Evolutionary conservation across 2,113 vertebrate genomes (phyloP).

Genomic region (Neotoma lepida): DNA sequence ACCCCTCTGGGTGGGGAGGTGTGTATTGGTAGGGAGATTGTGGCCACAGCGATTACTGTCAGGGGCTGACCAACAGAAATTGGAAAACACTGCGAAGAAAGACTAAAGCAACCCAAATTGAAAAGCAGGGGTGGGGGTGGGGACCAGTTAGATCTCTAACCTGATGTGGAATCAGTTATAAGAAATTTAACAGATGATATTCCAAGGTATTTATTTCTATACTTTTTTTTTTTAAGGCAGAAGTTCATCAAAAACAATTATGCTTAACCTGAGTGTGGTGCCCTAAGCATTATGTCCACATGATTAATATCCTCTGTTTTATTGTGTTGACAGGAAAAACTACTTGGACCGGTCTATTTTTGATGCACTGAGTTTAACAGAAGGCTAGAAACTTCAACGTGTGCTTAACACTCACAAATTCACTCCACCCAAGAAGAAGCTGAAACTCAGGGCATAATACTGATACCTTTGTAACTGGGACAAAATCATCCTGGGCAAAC

Average conservation of each 20-base stretch:
- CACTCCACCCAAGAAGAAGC: slow-evolving; percentile 43
- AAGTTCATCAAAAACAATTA: slow-evolving; percentile 29
- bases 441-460: neutral
- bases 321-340: slow-evolving; percentile 57
- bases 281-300: slow-evolving; percentile 55
- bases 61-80: neutral
- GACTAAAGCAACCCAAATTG: neutral
- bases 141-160: neutral
- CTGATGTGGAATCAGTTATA: neutral
- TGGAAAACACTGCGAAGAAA: neutral
- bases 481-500: slow-evolving; percentile 68
- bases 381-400: slow-evolving; percentile 63
- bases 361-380: slow-evolving; percentile 58
- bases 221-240: slow-evolving; percentile 22
- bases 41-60: accelerated
- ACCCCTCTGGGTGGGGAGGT: accelerated
- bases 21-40: no score
- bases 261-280: neutral
- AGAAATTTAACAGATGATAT: neutral
- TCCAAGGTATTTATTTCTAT: neutral
- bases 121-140: neutral
- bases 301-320: slow-evolving; percentile 53
- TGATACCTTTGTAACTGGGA: slow-evolving; percentile 59
- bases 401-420: slow-evolving; percentile 64
- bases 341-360: slow-evolving; percentile 59